A percentile compares a stretch with the other conserved stretches of the same genome.
Evolutionary conservation across 2,888 invertebrate species (phyloP).

Genomic region (Sisyra nigra): DNA sequence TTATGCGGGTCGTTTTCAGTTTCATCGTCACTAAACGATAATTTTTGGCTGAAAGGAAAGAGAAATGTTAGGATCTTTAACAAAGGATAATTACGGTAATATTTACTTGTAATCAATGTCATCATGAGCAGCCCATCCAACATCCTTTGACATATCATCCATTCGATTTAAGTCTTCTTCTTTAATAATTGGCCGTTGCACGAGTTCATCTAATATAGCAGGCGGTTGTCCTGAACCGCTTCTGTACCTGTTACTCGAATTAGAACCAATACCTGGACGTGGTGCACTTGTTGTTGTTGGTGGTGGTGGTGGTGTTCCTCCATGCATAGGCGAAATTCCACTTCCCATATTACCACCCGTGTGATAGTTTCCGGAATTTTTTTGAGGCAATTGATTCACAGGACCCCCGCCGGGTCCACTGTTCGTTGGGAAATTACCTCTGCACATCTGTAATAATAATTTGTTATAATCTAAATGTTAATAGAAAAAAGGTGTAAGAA

Average conservation of each 20-base stretch:
- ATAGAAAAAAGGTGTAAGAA: neutral
- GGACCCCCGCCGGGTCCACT: slow-evolving; percentile 14
- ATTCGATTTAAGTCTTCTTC: slow-evolving; percentile 85
- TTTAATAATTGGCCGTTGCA: slow-evolving; percentile 74
- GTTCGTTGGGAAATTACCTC: slow-evolving; percentile 25
- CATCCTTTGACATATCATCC: slow-evolving; percentile 77
- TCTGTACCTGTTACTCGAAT: slow-evolving; percentile 16
- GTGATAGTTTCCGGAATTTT: slow-evolving; percentile 21
- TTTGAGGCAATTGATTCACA: slow-evolving; percentile 6
- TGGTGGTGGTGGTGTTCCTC: slow-evolving; percentile 12
- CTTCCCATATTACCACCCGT: slow-evolving; percentile 1
- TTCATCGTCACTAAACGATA: slow-evolving; percentile 91
- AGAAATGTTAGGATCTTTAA: slow-evolving; percentile 8
- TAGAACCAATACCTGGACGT: slow-evolving; percentile 29
- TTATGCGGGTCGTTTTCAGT: slow-evolving; percentile 22
- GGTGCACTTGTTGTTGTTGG: slow-evolving; percentile 20
- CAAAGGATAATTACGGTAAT: neutral
- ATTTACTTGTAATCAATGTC: slow-evolving; percentile 81
- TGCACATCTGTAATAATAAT: slow-evolving; percentile 23
- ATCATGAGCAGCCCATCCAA: slow-evolving; percentile 85
- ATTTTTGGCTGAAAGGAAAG: slow-evolving; percentile 51
- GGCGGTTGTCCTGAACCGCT: slow-evolving; percentile 16
- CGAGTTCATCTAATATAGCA: slow-evolving; percentile 29
- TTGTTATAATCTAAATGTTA: slow-evolving; percentile 1
- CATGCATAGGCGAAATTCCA: slow-evolving; percentile 1